Percentiles rank a stretch among this genome's conserved stretches.
These are phyloP conservation scores for Ennomos quercinarius DNA, from an alignment of 2,888 invertebrate species.

Conservation along the genomic window DNA sequence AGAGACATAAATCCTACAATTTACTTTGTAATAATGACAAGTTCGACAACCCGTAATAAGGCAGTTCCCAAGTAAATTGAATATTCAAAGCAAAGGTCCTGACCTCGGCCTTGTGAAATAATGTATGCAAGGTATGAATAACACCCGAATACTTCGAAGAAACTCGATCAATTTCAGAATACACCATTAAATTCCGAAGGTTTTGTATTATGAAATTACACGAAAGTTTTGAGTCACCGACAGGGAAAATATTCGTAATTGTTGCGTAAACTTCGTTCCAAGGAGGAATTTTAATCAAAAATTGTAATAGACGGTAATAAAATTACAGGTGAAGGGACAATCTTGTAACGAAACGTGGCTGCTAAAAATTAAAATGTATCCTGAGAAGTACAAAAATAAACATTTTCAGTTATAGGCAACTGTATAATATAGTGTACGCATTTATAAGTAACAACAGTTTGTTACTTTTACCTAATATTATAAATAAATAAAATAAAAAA, in stretches of 20 bases:
- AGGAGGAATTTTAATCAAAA: constrained; percentile 46
- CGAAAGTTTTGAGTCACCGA: constrained; percentile 41
- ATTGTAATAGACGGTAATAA: constrained; percentile 42
- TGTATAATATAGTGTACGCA: no score
- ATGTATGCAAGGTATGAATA: constrained; percentile 30
- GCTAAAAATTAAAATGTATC: background rate
- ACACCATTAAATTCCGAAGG: constrained; percentile 44
- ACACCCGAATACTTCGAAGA: constrained; percentile 37
- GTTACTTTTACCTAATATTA: no score
- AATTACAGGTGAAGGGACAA: constrained; percentile 38
- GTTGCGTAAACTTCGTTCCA: constrained; percentile 42
- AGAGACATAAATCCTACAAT: background rate
- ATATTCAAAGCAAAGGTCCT: constrained; percentile 16
- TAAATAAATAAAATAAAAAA: no score
- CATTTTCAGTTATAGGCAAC: no score
- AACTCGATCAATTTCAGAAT: constrained; percentile 47
- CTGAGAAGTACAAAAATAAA: no score
- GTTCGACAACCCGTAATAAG: constrained; percentile 20
- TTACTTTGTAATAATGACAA: constrained; percentile 14
- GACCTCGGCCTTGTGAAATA: constrained; percentile 21
- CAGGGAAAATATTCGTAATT: constrained; percentile 42
- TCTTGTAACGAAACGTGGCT: constrained; percentile 5
- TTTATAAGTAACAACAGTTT: no score
- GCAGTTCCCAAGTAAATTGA: constrained; percentile 11
- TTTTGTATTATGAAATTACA: constrained; percentile 42